Evolutionary conservation across 1,140 invertebrate species (phyloP).

Genomic region (Musca vetustissima): DNA sequence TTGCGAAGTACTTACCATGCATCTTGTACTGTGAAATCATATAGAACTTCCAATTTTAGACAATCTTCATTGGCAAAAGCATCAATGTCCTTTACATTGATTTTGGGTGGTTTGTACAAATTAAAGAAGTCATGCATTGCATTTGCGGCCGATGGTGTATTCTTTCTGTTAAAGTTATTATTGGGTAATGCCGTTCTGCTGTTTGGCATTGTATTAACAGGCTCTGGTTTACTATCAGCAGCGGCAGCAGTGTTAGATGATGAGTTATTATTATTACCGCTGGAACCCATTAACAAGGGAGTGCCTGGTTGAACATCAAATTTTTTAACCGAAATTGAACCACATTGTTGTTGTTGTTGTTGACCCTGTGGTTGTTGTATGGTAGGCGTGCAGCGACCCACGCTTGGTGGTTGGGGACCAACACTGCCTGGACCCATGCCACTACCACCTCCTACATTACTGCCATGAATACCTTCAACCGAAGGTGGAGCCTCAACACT

Average conservation of each 20-base stretch:
- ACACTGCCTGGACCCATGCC: constrained; percentile 12
- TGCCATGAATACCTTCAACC: constrained; percentile 32
- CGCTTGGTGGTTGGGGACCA: constrained; percentile 26
- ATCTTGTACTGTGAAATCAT: constrained; percentile 83
- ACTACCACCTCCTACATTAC: not conserved
- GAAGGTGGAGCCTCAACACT: constrained; percentile 52
- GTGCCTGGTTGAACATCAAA: constrained; percentile 43
- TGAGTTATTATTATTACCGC: not conserved
- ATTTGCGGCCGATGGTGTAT: constrained; percentile 33
- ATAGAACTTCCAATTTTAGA: constrained; percentile 77
- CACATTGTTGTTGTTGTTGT: constrained; percentile 34
- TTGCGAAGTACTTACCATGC: constrained; percentile 70
- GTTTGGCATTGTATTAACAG: not conserved
- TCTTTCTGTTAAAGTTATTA: not conserved
- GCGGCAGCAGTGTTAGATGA: not conserved
- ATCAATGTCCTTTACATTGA: constrained; percentile 73
- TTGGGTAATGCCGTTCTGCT: constrained; percentile 2
- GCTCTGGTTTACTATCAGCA: not conserved
- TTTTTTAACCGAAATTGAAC: constrained; percentile 49
- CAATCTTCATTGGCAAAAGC: constrained; percentile 75
- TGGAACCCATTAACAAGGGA: not conserved
- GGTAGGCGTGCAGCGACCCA: constrained; percentile 27
- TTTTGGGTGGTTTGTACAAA: constrained; percentile 68
- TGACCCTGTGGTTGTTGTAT: constrained; percentile 12
- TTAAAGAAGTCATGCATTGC: constrained; percentile 44